A percentile compares a stretch with the other conserved stretches of the same genome.
phyloP scores from a whole-genome alignment of 37 sponge, comb jelly and placozoan genomes.

The Aphrocallistes beatrix region DNA sequence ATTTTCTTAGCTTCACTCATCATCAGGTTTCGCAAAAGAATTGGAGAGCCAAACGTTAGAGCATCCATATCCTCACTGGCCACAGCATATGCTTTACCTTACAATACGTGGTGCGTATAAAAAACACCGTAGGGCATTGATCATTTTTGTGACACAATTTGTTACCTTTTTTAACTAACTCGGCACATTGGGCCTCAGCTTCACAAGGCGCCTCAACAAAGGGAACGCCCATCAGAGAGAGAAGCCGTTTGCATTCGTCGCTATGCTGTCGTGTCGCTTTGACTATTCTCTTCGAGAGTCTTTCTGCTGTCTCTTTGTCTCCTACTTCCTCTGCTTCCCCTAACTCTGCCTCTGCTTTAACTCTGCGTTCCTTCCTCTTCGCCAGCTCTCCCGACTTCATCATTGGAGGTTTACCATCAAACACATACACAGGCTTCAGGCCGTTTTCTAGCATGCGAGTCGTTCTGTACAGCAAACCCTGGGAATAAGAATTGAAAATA shows the following conservation, averaged over 20 bases:
- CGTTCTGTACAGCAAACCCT: conserved; percentile 91
- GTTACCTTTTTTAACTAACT: conserved; percentile 61
- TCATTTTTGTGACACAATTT: not conserved
- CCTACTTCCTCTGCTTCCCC: conserved; percentile 68
- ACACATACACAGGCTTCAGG: conserved; percentile 95
- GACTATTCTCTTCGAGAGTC: conserved; percentile 73
- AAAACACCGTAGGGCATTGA: not conserved
- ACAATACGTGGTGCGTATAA: not conserved
- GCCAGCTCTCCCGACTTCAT: conserved; percentile 94
- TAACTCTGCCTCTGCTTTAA: conserved; percentile 75
- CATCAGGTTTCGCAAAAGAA: conserved; percentile 79
- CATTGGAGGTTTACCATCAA: conserved; percentile 94
- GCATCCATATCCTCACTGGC: conserved; percentile 99
- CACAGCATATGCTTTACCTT: conserved; percentile 61
- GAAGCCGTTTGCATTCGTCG: conserved; percentile 77
- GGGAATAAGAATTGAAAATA: not conserved
- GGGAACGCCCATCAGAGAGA: conserved; percentile 91
- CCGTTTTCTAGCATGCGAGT: conserved; percentile 95
- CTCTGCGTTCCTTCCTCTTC: conserved; percentile 78
- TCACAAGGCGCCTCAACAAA: conserved; percentile 91
- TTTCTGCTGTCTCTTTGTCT: conserved; percentile 73
- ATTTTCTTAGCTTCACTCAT: conserved; percentile 92
- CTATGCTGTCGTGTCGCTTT: conserved; percentile 76
- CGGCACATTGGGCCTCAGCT: conserved; percentile 99
- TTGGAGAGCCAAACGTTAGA: conserved; percentile 78